A percentile compares a stretch with the other conserved stretches of the same genome.
These are phyloP conservation scores for Caenorhabditis uteleia DNA, from an alignment of 2,888 invertebrate genomes.

Conservation along the genomic window DNA sequence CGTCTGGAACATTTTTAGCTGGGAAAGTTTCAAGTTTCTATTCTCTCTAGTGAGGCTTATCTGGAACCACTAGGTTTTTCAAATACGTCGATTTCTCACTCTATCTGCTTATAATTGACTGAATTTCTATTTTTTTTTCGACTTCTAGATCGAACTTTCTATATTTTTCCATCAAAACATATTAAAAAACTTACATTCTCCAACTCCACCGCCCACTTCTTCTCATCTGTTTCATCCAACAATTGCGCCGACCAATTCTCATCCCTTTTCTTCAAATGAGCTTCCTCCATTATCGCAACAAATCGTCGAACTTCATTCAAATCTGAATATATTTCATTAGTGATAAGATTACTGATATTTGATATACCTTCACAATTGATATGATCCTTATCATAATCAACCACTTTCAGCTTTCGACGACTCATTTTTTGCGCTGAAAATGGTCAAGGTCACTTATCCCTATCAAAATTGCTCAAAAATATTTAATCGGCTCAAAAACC, in stretches of 20 bases:
- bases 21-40: no score
- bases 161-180: neutral
- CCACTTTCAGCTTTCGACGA: conserved; percentile 41
- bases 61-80: no score
- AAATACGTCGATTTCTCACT: no score
- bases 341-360: neutral
- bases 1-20: no score
- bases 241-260: conserved; percentile 42
- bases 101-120: no score
- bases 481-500: no score
- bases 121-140: no score
- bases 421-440: conserved; percentile 28
- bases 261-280: conserved; percentile 30
- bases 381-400: conserved; percentile 42
- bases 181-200: conserved; percentile 19
- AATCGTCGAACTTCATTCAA: conserved; percentile 36
- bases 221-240: conserved; percentile 33
- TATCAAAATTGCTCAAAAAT: no score
- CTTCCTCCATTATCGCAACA: conserved; percentile 39
- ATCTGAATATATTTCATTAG: conserved; percentile 25
- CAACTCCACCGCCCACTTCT: conserved; percentile 28
- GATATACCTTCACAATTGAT: conserved; percentile 44
- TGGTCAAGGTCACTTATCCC: neutral
- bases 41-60: no score
- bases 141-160: no score